These are phyloP conservation scores for Helarctos malayanus DNA, from an alignment of 2,797 vertebrate genomes.

Conservation along the genomic window DNA sequence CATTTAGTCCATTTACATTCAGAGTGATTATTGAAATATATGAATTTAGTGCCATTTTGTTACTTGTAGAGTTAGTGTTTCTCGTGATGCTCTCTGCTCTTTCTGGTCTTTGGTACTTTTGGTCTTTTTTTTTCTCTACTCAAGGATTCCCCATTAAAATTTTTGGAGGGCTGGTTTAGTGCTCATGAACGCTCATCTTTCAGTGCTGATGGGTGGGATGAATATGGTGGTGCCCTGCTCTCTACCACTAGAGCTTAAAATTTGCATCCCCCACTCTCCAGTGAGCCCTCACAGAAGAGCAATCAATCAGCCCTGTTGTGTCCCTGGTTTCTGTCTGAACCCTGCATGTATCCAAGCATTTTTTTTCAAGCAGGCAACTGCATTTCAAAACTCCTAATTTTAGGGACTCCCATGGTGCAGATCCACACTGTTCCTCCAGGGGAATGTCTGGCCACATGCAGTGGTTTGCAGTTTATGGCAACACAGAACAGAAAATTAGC, in stretches of 20 bases:
- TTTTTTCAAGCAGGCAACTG: neutral
- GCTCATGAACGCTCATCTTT: neutral
- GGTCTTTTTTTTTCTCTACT: neutral
- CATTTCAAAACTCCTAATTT: neutral
- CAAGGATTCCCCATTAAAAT: neutral
- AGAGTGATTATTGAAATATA: neutral
- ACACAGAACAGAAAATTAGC: neutral
- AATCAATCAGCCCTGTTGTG: neutral
- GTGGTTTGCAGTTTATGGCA: neutral
- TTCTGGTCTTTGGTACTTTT: neutral
- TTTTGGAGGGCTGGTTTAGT: neutral
- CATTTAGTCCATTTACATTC: neutral
- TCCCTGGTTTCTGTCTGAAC: neutral
- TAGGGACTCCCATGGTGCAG: neutral
- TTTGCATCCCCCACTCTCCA: neutral
- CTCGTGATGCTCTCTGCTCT: neutral
- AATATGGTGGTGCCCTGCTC: neutral
- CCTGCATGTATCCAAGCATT: neutral
- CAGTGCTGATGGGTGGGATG: neutral
- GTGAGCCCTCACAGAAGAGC: neutral
- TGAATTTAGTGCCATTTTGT: neutral
- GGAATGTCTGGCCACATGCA: neutral
- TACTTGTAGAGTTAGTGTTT: neutral
- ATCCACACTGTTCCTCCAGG: neutral
- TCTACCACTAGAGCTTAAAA: neutral